Evolutionary conservation across 2,888 invertebrate genomes (phyloP).

Genomic region (Parnassius smintheus): DNA sequence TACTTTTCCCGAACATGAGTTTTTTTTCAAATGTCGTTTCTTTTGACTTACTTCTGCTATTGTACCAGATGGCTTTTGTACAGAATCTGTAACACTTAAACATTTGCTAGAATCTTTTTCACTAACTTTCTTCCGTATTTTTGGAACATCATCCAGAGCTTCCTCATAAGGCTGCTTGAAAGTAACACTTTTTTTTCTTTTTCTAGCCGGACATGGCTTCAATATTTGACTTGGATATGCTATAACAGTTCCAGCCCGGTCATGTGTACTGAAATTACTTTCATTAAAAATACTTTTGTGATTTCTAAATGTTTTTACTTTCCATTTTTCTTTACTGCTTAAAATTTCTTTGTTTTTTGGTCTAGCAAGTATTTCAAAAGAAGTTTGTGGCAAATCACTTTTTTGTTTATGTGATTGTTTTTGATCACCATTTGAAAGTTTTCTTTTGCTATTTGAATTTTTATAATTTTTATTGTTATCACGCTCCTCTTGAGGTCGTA

Average conservation of each 20-base stretch:
- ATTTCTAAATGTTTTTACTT: not conserved
- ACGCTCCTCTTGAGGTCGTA: slow-evolving; percentile 32
- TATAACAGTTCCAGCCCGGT: slow-evolving; percentile 5
- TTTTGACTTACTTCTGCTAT: not conserved
- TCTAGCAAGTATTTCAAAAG: not conserved
- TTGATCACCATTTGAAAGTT: slow-evolving; percentile 1
- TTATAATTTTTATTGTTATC: slow-evolving; percentile 1
- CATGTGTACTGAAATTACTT: slow-evolving; percentile 3
- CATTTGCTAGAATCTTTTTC: not conserved
- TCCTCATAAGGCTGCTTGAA: slow-evolving; percentile 15
- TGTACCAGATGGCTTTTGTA: not conserved
- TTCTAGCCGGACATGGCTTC: slow-evolving; percentile 6
- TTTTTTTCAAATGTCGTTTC: slow-evolving; percentile 2
- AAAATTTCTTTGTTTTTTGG: not conserved
- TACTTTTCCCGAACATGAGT: not conserved
- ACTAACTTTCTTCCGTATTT: slow-evolving; percentile 10
- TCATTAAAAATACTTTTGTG: slow-evolving; percentile 1
- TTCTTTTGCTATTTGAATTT: not conserved
- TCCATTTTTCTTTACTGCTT: not conserved
- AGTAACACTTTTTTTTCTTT: slow-evolving; percentile 22
- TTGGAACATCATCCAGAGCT: not conserved
- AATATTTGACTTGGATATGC: slow-evolving; percentile 14
- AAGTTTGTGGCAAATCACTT: not conserved
- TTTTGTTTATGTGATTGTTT: not conserved
- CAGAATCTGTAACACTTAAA: not conserved